Evolutionary conservation across 2,888 invertebrate genomes (phyloP), one percentile per base, ranked within the genome.

Genomic region (Agriopis leucophaearia): DNA sequence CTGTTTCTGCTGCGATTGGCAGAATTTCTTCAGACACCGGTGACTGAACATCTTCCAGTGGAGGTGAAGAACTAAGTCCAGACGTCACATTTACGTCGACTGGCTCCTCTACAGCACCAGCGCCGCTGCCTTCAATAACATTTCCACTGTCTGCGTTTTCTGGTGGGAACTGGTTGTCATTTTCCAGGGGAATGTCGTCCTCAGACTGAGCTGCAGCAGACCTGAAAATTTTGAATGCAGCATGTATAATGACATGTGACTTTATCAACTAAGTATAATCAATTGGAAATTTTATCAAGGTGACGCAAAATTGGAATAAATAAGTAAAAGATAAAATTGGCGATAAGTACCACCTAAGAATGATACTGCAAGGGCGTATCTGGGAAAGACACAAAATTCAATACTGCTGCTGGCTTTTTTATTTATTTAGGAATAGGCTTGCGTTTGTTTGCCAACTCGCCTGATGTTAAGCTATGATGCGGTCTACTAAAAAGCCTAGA

Each of bases 151-250:
- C 89, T 13, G 79, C 72, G 63, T 84, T 79, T 36, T 91, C 91
- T n/a, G 90, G 89, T 52, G 91, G 91, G 71, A 90, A 90, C 65
- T 89, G 88, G 69, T 91, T 91, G 70, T 92, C 91, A 74, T 84
- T 88, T 78, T 92, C 92, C 42, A 84, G 81, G 2, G 91, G 91
- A 71, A 91, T 88, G 62, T 88, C 92, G 59, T 91, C 89, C 62
- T 81, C 85, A 63, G 80, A 88, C 74, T 91, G 91, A 40, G 85
- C 85, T 58, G 78, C 70, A 62, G 79, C 84, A 63, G 72, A 76
- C 64, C 83, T 81, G 74, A 52, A 75, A 75, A 60, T 63, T 40
- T 50, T 48, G 9, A 55, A 61, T 60, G 50, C 64, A 64, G 36
- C 59, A 45, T 51, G 44, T 59, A 18, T 42, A 58, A 54, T 71